Evolutionary conservation across 1,140 invertebrate genomes (phyloP), one percentile per base, ranked within the genome.

Genomic region (Cydia pomonella): DNA sequence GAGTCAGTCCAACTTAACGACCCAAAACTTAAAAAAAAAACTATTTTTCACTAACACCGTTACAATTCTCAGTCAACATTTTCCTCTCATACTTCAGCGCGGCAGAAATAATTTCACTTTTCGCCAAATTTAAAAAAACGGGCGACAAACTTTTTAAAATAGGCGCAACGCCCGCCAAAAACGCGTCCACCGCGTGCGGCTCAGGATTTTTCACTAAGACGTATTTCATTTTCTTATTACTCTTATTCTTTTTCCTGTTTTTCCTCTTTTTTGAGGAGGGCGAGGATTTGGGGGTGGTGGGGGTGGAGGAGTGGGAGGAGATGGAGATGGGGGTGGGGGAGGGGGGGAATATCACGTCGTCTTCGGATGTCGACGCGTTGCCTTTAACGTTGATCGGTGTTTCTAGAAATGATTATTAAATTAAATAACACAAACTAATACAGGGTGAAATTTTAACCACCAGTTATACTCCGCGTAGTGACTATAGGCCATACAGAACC

Each of bases 71-170:
- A 13, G 63, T 66, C 63, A 66, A 33, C 63, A 66, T 66, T 2
- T 66, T 66, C 27, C 63, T 66, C 25, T 66, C 63, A n/a, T 66
- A 66, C 16, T 66, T 66, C 27, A 66, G 9, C 9, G 63, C 63
- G 6, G 63, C 63, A 2, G 63, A 29, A 5, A 66, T 66, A 18
- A 66, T 66, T 27, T 66, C 63, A 16, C 25, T 29, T 5, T 66
- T 66, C 2, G 63, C 63, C 13, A 66, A n/a, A 33, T 66, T 66
- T 12, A 66, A 18, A n/a, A 66, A 29, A 66, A 66, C 63, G 0
- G 63, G 63, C 16, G 25, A n/a, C 16, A 66, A n/a, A 33, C 63
- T 66, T 66, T 66, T 66, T 5, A 66, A 66, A 29, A 66, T 66
- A 4, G 63, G 63, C 23, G 63, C 63, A 1, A 66, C 63, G 0